Conservation (phyloP, 1,140 invertebrate genomes). For the Caerostris darwini region DNA sequence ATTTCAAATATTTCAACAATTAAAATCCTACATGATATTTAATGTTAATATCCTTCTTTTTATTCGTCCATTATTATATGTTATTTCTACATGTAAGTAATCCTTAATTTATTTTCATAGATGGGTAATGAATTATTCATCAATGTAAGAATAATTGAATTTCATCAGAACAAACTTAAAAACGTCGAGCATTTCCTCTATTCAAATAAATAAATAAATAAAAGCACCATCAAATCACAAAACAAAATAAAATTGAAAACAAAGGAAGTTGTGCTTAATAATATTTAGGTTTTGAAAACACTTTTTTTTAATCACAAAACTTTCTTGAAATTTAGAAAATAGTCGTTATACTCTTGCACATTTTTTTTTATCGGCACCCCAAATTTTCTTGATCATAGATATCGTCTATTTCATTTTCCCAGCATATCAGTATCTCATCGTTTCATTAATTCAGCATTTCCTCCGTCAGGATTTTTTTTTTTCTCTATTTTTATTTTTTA, state of each 20-base stretch:
- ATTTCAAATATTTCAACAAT: too few relatives aligned
- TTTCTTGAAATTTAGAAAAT: slow-evolving; percentile 8
- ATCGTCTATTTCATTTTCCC: slow-evolving; percentile 22
- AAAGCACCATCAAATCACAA: neutral
- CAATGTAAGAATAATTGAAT: too few relatives aligned
- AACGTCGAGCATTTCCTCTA: too few relatives aligned
- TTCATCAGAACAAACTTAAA: too few relatives aligned
- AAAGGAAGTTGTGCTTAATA: neutral
- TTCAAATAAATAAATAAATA: too few relatives aligned
- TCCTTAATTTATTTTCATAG: too few relatives aligned
- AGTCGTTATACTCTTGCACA: neutral
- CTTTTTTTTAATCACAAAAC: slow-evolving; percentile 50
- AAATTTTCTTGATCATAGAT: slow-evolving; percentile 18
- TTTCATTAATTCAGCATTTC: slow-evolving; percentile 31
- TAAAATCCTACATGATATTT: too few relatives aligned
- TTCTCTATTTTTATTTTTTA: neutral
- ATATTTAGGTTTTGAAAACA: slow-evolving; percentile 22
- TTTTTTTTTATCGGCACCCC: neutral
- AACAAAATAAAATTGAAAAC: neutral
- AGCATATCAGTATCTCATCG: neutral
- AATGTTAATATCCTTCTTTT: too few relatives aligned
- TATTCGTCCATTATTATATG: too few relatives aligned
- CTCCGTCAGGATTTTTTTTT: neutral
- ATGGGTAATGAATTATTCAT: too few relatives aligned
- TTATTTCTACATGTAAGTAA: too few relatives aligned